phyloP scores from a whole-genome alignment of 2,888 invertebrate species.

The Polia nebulosa region DNA sequence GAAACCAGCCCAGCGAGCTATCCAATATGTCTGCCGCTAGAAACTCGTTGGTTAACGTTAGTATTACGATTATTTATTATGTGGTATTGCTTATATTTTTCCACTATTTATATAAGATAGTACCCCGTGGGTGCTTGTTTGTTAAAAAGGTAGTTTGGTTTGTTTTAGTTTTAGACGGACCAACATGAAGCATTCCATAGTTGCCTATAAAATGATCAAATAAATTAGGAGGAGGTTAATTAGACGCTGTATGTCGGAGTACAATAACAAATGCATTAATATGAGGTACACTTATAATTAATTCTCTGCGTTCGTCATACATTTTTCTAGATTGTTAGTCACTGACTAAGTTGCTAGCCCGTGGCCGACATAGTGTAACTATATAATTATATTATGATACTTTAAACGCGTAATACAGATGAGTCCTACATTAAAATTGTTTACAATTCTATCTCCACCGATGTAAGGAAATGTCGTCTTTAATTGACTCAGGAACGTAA shows the following conservation, averaged over 20 bases:
- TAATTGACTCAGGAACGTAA: conserved; percentile 28
- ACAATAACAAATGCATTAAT: conserved; percentile 18
- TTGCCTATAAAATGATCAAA: conserved; percentile 4
- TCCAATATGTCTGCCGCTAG: conserved; percentile 45
- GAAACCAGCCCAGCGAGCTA: conserved; percentile 53
- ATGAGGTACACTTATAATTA: neutral
- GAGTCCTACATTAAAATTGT: conserved; percentile 12
- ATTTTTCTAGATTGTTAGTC: neutral
- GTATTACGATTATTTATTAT: conserved; percentile 32
- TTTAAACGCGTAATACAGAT: neutral
- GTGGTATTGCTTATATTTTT: conserved; percentile 31
- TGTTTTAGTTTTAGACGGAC: neutral
- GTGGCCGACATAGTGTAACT: neutral
- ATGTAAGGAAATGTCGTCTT: conserved; percentile 22
- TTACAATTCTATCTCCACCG: neutral
- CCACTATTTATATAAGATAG: conserved; percentile 8
- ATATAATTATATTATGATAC: neutral
- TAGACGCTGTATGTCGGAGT: neutral
- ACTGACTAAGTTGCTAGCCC: neutral
- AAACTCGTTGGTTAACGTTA: conserved; percentile 50
- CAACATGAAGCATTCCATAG: neutral
- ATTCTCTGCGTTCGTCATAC: neutral
- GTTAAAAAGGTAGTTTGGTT: neutral
- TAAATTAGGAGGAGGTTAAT: conserved; percentile 19
- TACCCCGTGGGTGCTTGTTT: neutral